A percentile compares a stretch with the other conserved stretches of the same genome.
phyloP scores from a whole-genome alignment of 2,797 vertebrate species.

The Salmo trutta region DNA sequence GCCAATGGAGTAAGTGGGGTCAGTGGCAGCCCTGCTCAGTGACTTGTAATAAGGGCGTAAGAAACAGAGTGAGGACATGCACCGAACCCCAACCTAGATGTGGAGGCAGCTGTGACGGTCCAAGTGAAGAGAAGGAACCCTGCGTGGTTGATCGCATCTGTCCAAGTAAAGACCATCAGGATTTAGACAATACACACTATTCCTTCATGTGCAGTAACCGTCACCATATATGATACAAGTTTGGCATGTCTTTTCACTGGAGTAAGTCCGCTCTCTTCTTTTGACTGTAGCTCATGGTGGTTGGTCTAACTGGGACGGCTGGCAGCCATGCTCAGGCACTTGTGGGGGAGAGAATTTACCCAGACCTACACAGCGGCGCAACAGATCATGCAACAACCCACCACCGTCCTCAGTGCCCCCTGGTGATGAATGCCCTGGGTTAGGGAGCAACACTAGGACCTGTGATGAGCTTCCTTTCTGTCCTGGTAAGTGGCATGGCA shows the following conservation, averaged over 20 bases:
- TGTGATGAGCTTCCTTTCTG: conserved; percentile 66
- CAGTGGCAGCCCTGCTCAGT: conserved; percentile 46
- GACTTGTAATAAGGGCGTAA: conserved; percentile 40
- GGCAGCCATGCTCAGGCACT: conserved; percentile 58
- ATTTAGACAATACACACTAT: neutral
- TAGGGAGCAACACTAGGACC: conserved; percentile 21
- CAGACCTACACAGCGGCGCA: conserved; percentile 43
- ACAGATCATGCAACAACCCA: conserved; percentile 65
- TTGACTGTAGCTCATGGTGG: conserved; percentile 65
- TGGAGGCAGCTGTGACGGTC: conserved; percentile 60
- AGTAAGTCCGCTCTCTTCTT: neutral
- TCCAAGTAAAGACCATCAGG: conserved; percentile 60
- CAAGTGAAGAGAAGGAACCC: conserved; percentile 19
- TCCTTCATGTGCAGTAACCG: neutral
- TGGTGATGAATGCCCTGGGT: conserved; percentile 58
- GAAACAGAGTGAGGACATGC: conserved; percentile 39
- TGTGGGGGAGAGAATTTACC: conserved; percentile 39
- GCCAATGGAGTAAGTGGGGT: conserved; percentile 47
- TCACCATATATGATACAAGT: neutral
- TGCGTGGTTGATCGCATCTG: conserved; percentile 59
- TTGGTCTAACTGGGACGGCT: conserved; percentile 69
- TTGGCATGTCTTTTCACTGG: neutral
- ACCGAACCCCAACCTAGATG: conserved; percentile 41
- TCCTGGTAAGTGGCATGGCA: conserved; percentile 56
- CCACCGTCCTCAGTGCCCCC: conserved; percentile 60